Base-by-base conservation (phyloP, 2,797 vertebrate species). In the Peromyscus attwateri region DNA sequence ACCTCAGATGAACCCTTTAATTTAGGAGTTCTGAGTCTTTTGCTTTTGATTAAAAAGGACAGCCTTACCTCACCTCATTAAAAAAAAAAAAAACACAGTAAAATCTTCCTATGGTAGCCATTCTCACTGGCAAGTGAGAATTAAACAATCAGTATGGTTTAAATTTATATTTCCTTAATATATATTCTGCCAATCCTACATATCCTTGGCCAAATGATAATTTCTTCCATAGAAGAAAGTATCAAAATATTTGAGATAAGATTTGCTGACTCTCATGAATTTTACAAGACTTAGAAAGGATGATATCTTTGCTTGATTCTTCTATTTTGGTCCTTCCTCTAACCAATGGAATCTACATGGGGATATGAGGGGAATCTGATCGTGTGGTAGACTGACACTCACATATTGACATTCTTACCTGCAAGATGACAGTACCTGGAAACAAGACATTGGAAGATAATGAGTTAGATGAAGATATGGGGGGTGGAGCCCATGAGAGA, bases 61-160 rank as follows among this genome's bases (percentile, higher is more conserved):
- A 97, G 91, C 96, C 98, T 98, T 97, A 93, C 95, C 98, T 97
- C 96, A 98, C 96, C 85, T 98, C 92, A 98, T 95, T 95, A 4
- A 29, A 80, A 80, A 79, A 55, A 87, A 85, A 77, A 87, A 85
- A 77, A 98, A 71, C 11, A 77, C 9, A 83, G 11, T 91, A 82
- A 83, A 84, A 11, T n/a, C 73, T 98, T 98, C 98, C 98, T 98
- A 40, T 60, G 25, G 70, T 43, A 75, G 52, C 4, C 52, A 75
- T 60, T 43, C 87, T 31, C 27, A 31, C 25, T 13, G 27, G 52
- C n/a, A 40, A 55, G 52, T 55, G 52, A 88, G 27, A 57, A 52
- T 57, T 60, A 57, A 40, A 88, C 12, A 13, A 16, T 88, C 27
- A 21, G 17, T 43, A 17, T 43, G n/a, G 25, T 55, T 88, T 84